Evolutionary conservation across 2,797 vertebrate species (phyloP).

Genomic region (Podarcis siculus): DNA sequence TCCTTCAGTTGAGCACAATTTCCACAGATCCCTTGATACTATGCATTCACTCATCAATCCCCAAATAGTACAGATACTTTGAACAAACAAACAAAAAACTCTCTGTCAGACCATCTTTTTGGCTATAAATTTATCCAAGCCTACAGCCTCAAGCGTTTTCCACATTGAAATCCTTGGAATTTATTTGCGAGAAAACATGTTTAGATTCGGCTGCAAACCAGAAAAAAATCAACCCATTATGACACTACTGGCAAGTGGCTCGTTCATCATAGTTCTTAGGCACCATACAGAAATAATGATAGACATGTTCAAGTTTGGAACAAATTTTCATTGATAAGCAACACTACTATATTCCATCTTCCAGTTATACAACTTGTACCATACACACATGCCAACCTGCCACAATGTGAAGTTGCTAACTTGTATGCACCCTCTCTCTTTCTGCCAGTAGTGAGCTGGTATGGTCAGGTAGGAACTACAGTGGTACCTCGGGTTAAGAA

Average conservation of each 20-base stretch:
- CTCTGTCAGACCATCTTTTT: background rate
- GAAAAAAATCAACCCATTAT: background rate
- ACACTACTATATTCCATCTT: background rate
- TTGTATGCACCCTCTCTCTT: background rate
- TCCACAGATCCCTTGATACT: background rate
- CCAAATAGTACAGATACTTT: background rate
- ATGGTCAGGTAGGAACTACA: background rate
- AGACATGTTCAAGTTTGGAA: background rate
- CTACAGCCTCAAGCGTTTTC: background rate
- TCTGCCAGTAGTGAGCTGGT: background rate
- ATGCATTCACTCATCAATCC: background rate
- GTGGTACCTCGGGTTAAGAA: too few species aligned
- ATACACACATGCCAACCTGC: background rate
- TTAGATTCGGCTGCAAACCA: background rate
- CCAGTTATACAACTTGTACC: too few species aligned
- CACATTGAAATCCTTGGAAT: background rate
- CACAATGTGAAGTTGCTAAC: background rate
- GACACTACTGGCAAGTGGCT: background rate
- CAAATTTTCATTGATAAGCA: background rate
- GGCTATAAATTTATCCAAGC: background rate
- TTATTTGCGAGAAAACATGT: background rate
- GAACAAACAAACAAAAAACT: background rate
- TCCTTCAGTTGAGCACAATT: background rate
- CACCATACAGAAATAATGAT: background rate
- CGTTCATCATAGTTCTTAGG: background rate